Conservation (phyloP, 2,113 vertebrate genomes). For the Nannobrachium achirus region DNA sequence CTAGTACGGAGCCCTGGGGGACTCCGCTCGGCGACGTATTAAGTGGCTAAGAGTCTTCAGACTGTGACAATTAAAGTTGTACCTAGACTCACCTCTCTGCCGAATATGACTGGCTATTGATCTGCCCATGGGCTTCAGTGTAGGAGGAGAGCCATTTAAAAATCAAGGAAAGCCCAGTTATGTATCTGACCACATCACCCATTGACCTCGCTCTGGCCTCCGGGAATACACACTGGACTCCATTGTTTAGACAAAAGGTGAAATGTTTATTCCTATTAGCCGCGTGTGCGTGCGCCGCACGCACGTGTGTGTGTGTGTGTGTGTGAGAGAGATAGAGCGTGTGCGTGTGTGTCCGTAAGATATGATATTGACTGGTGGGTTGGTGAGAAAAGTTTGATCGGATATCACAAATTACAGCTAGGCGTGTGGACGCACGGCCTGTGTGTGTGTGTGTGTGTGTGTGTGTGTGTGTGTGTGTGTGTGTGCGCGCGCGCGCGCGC, state of each 20-base stretch:
- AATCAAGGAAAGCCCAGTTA: slow-evolving; percentile 29
- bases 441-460: too few species aligned
- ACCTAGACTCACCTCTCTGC: slow-evolving; percentile 55
- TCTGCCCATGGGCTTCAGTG: slow-evolving; percentile 47
- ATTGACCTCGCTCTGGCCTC: slow-evolving; percentile 60
- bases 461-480: too few species aligned
- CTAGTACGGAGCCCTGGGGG: too few species aligned
- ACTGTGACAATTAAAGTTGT: slow-evolving; percentile 65
- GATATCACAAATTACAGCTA: slow-evolving; percentile 75
- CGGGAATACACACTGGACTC: slow-evolving; percentile 68
- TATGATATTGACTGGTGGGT: slow-evolving; percentile 70
- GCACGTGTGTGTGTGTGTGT: too few species aligned
- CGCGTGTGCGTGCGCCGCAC: slow-evolving; percentile 27
- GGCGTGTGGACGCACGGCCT: too few species aligned
- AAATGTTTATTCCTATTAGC: slow-evolving; percentile 82
- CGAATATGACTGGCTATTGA: slow-evolving; percentile 59
- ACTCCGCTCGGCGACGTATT: too few species aligned
- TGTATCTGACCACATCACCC: slow-evolving; percentile 52
- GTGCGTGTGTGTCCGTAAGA: slow-evolving; percentile 16
- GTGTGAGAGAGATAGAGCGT: too few species aligned
- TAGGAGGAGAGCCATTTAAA: slow-evolving; percentile 52
- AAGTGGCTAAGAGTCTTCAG: slow-evolving; percentile 6
- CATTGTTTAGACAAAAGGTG: slow-evolving; percentile 78
- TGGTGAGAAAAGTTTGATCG: slow-evolving; percentile 58
- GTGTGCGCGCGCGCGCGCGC: too few species aligned